phyloP scores from a whole-genome alignment of 2,797 vertebrate species.

The Gorsachius magnificus region DNA sequence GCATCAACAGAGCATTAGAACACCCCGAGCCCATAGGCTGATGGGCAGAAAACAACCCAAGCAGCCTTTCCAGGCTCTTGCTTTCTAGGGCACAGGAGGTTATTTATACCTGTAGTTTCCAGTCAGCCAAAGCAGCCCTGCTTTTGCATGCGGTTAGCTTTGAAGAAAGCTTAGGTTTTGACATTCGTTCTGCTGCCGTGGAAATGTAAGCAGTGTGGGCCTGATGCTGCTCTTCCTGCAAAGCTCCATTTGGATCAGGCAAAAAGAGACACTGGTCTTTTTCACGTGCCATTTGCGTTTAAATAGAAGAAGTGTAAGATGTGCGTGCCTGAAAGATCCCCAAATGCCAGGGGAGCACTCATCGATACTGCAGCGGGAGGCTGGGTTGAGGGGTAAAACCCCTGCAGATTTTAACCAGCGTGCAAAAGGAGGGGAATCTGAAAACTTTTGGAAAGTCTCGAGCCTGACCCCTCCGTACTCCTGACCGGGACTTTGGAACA shows the following conservation, averaged over 20 bases:
- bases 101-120: slow-evolving; percentile 47
- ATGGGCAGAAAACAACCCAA: slow-evolving; percentile 25
- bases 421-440: neutral
- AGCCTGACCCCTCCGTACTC: neutral
- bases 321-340: neutral
- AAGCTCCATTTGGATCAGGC: neutral
- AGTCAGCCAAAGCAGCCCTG: neutral
- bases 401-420: neutral
- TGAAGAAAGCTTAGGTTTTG: neutral
- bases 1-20: slow-evolving; percentile 53
- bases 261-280: neutral
- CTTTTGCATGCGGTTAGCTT: neutral
- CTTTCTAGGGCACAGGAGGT: neutral
- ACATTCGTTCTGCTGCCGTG: neutral
- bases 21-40: slow-evolving; percentile 29
- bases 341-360: neutral
- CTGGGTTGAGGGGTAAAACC: neutral
- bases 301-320: neutral
- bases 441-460: neutral
- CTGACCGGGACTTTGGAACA: neutral
- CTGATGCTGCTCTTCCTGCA: neutral
- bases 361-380: neutral
- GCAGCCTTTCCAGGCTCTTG: neutral
- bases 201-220: neutral
- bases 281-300: neutral